These are phyloP conservation scores for Euphydryas editha DNA, from an alignment of 2,888 invertebrate genomes.

Conservation along the genomic window DNA sequence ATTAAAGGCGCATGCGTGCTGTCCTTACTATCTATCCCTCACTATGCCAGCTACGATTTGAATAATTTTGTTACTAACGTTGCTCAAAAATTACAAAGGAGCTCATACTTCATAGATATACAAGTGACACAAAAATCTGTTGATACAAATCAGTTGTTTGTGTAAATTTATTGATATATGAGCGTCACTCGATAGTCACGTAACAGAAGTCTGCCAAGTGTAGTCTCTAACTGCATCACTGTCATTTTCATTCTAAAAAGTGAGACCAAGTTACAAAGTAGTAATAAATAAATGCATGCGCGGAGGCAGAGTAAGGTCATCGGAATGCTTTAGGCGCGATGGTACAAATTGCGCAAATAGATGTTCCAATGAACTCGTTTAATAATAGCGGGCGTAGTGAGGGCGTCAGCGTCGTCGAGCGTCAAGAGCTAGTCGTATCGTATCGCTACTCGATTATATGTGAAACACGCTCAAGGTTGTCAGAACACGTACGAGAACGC, in stretches of 20 bases:
- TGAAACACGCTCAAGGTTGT: conserved; percentile 69
- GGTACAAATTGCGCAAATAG: conserved; percentile 82
- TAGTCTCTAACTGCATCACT: conserved; percentile 5
- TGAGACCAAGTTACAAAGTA: conserved; percentile 24
- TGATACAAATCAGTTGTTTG: background rate
- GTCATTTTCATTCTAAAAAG: conserved; percentile 26
- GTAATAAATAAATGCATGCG: conserved; percentile 45
- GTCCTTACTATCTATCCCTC: conserved; percentile 47
- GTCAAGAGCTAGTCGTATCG: conserved; percentile 50
- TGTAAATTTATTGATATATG: background rate
- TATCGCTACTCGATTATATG: conserved; percentile 53
- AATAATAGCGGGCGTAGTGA: conserved; percentile 80
- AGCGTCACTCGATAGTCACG: background rate
- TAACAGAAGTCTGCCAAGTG: background rate
- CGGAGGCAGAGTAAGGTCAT: conserved; percentile 71
- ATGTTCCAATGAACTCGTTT: conserved; percentile 83
- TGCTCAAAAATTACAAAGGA: background rate
- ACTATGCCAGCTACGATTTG: background rate
- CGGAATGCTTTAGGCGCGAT: conserved; percentile 73
- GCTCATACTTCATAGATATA: background rate
- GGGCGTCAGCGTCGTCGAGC: conserved; percentile 66
- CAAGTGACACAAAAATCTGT: background rate
- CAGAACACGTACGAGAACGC: conserved; percentile 49
- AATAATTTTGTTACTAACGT: conserved; percentile 18
- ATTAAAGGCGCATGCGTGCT: conserved; percentile 74